phyloP scores from a whole-genome alignment of 1,140 invertebrate genomes.

The Zaprionus nigranus region DNA sequence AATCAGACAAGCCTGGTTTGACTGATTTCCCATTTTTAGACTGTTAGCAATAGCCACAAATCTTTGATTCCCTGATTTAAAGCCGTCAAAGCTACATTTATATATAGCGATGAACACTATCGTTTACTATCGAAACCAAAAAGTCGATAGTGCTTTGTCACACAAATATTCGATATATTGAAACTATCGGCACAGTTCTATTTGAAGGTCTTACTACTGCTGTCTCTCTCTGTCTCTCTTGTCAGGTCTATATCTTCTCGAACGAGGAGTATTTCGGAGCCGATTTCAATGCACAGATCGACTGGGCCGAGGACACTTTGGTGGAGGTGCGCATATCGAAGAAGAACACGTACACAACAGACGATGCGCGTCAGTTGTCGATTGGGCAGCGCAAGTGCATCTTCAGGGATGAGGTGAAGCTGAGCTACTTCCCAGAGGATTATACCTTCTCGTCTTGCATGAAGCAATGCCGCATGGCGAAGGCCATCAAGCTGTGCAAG shows the following conservation, averaged over 20 bases:
- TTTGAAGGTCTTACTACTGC: background rate
- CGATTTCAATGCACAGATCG: conserved; percentile 88
- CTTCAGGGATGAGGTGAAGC: conserved; percentile 87
- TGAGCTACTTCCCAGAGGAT: conserved; percentile 86
- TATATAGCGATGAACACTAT: too few relatives aligned
- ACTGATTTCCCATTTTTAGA: too few relatives aligned
- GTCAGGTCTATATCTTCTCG: conserved; percentile 88
- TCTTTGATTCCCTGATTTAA: too few relatives aligned
- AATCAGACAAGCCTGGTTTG: too few relatives aligned
- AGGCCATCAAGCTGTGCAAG: conserved; percentile 86
- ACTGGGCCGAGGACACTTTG: conserved; percentile 87
- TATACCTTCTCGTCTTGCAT: conserved; percentile 90
- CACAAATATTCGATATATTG: too few relatives aligned
- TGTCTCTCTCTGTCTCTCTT: background rate
- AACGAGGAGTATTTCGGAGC: conserved; percentile 88
- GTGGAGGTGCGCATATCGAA: conserved; percentile 88
- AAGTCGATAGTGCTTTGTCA: too few relatives aligned
- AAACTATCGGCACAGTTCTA: too few relatives aligned
- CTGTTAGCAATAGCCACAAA: too few relatives aligned
- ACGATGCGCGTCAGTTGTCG: conserved; percentile 88
- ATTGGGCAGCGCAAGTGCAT: conserved; percentile 88
- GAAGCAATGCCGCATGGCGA: conserved; percentile 88
- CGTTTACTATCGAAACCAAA: too few relatives aligned
- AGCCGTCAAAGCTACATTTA: too few relatives aligned
- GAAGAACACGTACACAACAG: conserved; percentile 90